Base-by-base conservation (phyloP, 2,113 vertebrate genomes). In the Equus quagga region DNA sequence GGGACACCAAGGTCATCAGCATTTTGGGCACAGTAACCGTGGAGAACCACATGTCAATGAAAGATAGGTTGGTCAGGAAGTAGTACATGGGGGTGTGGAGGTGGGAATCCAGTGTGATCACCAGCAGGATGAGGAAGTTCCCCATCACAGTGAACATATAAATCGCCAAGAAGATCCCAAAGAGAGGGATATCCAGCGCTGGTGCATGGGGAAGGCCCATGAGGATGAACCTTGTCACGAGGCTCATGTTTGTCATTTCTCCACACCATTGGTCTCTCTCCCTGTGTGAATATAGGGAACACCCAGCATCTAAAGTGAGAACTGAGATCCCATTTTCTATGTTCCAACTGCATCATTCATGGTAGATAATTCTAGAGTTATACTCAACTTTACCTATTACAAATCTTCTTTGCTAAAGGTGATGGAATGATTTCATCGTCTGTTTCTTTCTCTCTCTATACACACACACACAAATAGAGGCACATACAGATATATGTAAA, bases 11-110 rank as follows among this genome's bases (percentile, higher is more conserved):
- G 36, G 36, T 41, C 36, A 41, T 41, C 36, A 41, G 36, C 36
- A 41, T 41, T 41, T 41, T 41, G 36, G 36, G 36, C 36, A 41
- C 36, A 41, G 36, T 41, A 41, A 41, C 36, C 36, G 36, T 41
- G 36, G 36, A 41, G 36, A 41, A 41, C 36, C 36, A 41, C 36
- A 41, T 41, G 36, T 41, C 36, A 41, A 41, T 41, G 36, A 41
- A 41, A 41, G 36, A 41, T 41, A 41, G 36, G 36, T 41, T 41
- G 24, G 24, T 72, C 8, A 98, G 93, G 24, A 98, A 85, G 51
- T 94, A 97, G 65, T 94, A 97, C 97, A 86, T 86, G 94, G 94
- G 91, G 18, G 41, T 97, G 81, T 94, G 92, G n/a, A 96, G 76
- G 81, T 23, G 89, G 31, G 97, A 49, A 10, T 94, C 49, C 33